Evolutionary conservation across 2,888 invertebrate species (phyloP).

Genomic region (Cheilosia vulpina): DNA sequence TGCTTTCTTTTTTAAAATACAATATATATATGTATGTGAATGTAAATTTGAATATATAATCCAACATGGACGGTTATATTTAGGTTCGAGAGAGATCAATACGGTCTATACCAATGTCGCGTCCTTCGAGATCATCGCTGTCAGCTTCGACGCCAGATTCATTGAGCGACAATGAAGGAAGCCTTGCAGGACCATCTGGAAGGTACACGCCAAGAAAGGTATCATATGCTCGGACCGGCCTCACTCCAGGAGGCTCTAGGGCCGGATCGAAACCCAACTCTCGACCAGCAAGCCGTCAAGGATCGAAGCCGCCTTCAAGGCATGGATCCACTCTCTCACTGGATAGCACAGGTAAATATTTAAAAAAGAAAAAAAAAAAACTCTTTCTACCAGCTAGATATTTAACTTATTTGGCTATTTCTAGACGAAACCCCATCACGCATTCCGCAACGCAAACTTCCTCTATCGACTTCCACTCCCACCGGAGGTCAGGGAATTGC

Average conservation of each 20-base stretch:
- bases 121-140: conserved; percentile 90
- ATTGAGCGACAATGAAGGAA: conserved; percentile 93
- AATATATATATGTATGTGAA: neutral
- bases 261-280: conserved; percentile 92
- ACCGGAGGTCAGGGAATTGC: conserved; percentile 84
- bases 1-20: neutral
- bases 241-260: conserved; percentile 91
- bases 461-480: conserved; percentile 86
- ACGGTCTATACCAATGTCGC: conserved; percentile 95
- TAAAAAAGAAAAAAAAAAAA: neutral
- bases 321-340: conserved; percentile 96
- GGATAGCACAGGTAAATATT: conserved; percentile 90
- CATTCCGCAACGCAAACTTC: conserved; percentile 90
- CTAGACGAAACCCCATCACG: conserved; percentile 87
- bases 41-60: conserved; percentile 23
- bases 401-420: conserved; percentile 5
- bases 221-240: conserved; percentile 84
- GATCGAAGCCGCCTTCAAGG: conserved; percentile 96
- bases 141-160: conserved; percentile 96
- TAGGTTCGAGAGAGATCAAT: conserved; percentile 97
- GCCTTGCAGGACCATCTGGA: conserved; percentile 87
- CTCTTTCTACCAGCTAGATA: neutral
- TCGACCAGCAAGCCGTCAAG: conserved; percentile 92
- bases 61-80: conserved; percentile 28
- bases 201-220: conserved; percentile 84